These are phyloP conservation scores for Heliconius charithonia DNA, from an alignment of 2,888 invertebrate species.

Conservation along the genomic window DNA sequence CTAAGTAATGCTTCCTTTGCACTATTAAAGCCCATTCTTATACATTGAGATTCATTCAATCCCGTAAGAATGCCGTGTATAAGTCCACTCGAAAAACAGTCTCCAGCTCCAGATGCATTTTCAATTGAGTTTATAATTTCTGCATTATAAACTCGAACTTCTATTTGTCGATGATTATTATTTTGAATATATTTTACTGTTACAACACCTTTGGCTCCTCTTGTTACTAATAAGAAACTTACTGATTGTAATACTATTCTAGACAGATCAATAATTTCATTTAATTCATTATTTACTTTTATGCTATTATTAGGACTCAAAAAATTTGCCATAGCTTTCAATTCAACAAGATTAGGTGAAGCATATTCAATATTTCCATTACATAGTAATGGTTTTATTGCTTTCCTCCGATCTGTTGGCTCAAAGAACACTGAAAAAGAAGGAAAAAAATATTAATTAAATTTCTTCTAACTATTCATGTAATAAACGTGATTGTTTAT, in stretches of 20 bases:
- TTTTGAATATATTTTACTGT: conserved; percentile 65
- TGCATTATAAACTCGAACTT: conserved; percentile 68
- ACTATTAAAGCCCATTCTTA: conserved; percentile 85
- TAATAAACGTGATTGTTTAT: no score
- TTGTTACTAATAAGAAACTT: conserved; percentile 85
- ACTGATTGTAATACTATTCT: conserved; percentile 75
- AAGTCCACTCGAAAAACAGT: conserved; percentile 89
- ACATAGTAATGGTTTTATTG: conserved; percentile 86
- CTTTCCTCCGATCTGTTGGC: conserved; percentile 92
- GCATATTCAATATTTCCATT: conserved; percentile 83
- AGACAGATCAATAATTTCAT: conserved; percentile 62
- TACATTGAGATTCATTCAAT: conserved; percentile 82
- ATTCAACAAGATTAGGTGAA: conserved; percentile 92
- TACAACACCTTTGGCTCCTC: conserved; percentile 85
- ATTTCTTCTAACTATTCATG: no score
- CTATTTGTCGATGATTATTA: conserved; percentile 47
- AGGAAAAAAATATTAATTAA: not conserved
- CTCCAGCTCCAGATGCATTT: conserved; percentile 93
- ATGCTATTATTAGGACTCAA: conserved; percentile 63
- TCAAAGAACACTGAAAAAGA: conserved; percentile 92
- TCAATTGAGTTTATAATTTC: conserved; percentile 74
- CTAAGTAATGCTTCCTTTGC: conserved; percentile 85
- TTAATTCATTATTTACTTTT: conserved; percentile 49
- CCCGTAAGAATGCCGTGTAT: conserved; percentile 85
- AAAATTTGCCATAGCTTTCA: conserved; percentile 86